Percentiles rank a stretch among this genome's conserved stretches.
These are phyloP conservation scores for Limulus polyphemus DNA, from an alignment of 2,888 invertebrate genomes.

Conservation along the genomic window DNA sequence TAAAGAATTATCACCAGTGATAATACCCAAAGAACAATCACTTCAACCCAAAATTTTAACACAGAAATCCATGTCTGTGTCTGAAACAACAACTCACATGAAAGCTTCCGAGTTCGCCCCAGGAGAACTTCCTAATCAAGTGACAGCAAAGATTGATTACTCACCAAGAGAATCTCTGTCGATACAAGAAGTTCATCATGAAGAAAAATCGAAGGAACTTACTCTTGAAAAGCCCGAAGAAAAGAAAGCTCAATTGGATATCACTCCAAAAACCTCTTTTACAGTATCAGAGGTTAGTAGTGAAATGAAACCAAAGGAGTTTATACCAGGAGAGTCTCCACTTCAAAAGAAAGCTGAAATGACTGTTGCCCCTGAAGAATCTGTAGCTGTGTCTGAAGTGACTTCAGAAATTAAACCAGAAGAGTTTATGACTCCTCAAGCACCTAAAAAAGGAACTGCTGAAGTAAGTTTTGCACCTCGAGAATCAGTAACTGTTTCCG, in stretches of 20 bases:
- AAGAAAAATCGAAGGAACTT: slow-evolving; percentile 12
- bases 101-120: slow-evolving; percentile 19
- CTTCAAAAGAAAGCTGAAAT: slow-evolving; percentile 1
- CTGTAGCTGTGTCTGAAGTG: slow-evolving; percentile 24
- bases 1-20: slow-evolving; percentile 9
- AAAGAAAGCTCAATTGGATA: slow-evolving; percentile 42
- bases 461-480: not conserved
- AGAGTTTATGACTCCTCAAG: slow-evolving; percentile 8
- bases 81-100: slow-evolving; percentile 20
- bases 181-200: slow-evolving; percentile 16
- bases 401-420: slow-evolving; percentile 16
- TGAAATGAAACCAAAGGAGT: slow-evolving; percentile 13
- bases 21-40: slow-evolving; percentile 12
- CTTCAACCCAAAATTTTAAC: slow-evolving; percentile 13
- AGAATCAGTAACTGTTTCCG: slow-evolving; percentile 14
- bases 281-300: slow-evolving; percentile 16
- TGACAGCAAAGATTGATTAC: slow-evolving; percentile 43
- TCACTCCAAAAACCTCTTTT: slow-evolving; percentile 41
- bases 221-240: slow-evolving; percentile 34
- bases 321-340: slow-evolving; percentile 12
- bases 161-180: slow-evolving; percentile 40
- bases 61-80: slow-evolving; percentile 22
- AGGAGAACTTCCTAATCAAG: slow-evolving; percentile 35
- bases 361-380: slow-evolving; percentile 16
- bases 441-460: not conserved